Conservation (phyloP, 2,797 vertebrate species). For the Manis javanica region DNA sequence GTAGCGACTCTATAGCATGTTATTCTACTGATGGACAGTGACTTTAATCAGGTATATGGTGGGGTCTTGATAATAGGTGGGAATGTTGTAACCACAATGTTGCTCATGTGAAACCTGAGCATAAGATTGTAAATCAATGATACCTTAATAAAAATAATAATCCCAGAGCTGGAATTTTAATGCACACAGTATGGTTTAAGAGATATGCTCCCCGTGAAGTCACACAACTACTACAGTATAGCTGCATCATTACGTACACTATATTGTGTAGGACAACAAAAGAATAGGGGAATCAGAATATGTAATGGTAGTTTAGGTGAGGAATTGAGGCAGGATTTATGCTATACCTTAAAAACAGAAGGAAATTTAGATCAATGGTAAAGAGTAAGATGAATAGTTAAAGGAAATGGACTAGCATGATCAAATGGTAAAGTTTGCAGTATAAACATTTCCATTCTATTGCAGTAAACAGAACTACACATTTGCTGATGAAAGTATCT, state of each 20-base stretch:
- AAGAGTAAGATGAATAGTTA: neutral
- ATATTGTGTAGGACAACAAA: neutral
- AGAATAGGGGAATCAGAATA: neutral
- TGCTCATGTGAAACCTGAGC: no score
- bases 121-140: no score
- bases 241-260: neutral
- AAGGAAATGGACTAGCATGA: neutral
- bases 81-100: no score
- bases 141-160: no score
- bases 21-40: no score
- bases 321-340: neutral
- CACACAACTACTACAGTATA: neutral
- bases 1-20: no score
- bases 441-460: neutral
- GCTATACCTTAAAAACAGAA: neutral
- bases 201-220: neutral
- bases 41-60: no score
- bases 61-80: no score
- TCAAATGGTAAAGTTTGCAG: neutral
- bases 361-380: neutral
- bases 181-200: neutral
- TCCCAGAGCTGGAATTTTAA: neutral
- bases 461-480: constrained; percentile 40
- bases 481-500: constrained; percentile 59
- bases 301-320: neutral